Evolutionary conservation across 37 sponge, comb jelly and placozoan genomes (phyloP).

Genomic region (Cladorhizidae sp.): DNA sequence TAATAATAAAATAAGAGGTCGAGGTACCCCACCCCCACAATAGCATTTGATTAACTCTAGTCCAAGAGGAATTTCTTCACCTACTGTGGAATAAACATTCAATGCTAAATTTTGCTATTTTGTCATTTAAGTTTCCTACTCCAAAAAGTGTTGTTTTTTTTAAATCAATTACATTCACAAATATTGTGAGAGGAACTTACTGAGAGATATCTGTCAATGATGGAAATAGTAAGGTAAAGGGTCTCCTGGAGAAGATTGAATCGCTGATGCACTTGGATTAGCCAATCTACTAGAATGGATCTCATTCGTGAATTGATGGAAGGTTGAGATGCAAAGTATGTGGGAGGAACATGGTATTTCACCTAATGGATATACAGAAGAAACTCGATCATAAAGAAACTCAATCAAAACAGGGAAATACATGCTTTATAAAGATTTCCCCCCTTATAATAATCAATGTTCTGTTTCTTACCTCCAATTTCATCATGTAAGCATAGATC

Average conservation of each 20-base stretch:
- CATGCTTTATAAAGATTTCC: neutral
- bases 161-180: no score
- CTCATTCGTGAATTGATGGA: conserved; percentile 90
- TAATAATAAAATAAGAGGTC: no score
- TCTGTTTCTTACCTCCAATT: conserved; percentile 66
- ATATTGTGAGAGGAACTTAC: conserved; percentile 37
- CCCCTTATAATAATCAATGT: neutral
- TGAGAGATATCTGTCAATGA: conserved; percentile 91
- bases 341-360: conserved; percentile 70
- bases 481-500: conserved; percentile 90
- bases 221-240: conserved; percentile 86
- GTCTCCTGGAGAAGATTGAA: conserved; percentile 93
- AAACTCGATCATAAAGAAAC: neutral
- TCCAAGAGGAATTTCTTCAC: no score
- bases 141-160: no score
- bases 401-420: neutral
- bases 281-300: conserved; percentile 92
- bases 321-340: conserved; percentile 75
- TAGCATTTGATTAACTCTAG: no score
- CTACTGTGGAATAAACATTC: no score
- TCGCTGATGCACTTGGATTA: conserved; percentile 90
- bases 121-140: no score
- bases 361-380: conserved; percentile 25
- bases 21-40: no score
- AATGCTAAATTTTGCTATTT: no score